Evolutionary conservation across 2,888 invertebrate species (phyloP).

Genomic region (Chaetoderma sp.): DNA sequence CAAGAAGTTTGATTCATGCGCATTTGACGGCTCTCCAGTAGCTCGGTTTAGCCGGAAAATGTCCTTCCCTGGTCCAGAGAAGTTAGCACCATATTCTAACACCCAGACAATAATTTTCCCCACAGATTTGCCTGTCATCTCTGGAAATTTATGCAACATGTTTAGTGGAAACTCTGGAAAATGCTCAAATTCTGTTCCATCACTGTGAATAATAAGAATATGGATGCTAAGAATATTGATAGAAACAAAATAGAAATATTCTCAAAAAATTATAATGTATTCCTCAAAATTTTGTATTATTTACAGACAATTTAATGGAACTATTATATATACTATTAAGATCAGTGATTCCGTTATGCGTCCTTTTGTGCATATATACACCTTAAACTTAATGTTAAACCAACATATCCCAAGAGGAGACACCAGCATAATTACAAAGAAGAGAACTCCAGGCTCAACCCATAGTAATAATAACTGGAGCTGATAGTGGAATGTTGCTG

Average conservation of each 20-base stretch:
- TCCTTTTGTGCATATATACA: no score
- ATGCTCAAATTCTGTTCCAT: conserved; percentile 51
- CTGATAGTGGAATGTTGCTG: no score
- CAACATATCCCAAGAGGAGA: no score
- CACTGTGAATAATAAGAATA: conserved; percentile 37
- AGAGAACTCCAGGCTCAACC: no score
- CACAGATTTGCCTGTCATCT: conserved; percentile 60
- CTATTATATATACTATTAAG: no score
- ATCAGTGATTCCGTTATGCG: no score
- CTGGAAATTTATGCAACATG: conserved; percentile 60
- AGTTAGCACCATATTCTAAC: conserved; percentile 70
- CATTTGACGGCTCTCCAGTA: conserved; percentile 66
- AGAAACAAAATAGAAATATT: background rate
- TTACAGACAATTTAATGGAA: no score
- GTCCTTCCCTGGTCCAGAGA: conserved; percentile 69
- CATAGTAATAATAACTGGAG: no score
- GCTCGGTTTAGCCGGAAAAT: conserved; percentile 69
- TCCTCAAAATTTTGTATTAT: no score
- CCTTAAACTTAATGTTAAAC: no score
- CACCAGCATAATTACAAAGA: no score
- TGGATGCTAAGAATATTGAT: background rate
- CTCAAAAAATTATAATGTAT: background rate
- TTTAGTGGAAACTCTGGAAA: conserved; percentile 69
- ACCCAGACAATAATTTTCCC: conserved; percentile 60
- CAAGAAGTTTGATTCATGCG: conserved; percentile 70